Evolutionary conservation across 2,113 vertebrate genomes (phyloP).

Genomic region (Gnathonemus longibarbis): DNA sequence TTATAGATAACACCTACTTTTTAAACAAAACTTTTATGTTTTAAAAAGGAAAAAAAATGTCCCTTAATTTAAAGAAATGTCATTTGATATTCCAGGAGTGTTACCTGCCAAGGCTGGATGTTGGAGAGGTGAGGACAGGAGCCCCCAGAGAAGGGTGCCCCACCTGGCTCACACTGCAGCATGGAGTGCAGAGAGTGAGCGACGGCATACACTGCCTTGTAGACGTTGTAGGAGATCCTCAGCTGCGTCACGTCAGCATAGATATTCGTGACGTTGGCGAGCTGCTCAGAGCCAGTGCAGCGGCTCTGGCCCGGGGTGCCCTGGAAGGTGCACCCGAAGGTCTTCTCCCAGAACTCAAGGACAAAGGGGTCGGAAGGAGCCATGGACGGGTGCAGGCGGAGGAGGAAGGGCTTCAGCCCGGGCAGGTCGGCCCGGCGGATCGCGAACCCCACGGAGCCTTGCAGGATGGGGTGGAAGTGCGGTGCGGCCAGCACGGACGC

Average conservation of each 20-base stretch:
- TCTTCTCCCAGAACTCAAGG: constrained; percentile 59
- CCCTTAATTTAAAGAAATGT: neutral
- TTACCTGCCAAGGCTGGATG: constrained; percentile 62
- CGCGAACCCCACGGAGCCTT: constrained; percentile 65
- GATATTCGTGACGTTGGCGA: constrained; percentile 51
- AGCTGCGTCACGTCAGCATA: constrained; percentile 65
- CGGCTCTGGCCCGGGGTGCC: constrained; percentile 27
- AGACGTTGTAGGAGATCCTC: constrained; percentile 70
- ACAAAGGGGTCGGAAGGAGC: constrained; percentile 53
- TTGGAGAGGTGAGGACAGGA: constrained; percentile 46
- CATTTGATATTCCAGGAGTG: neutral
- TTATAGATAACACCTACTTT: neutral
- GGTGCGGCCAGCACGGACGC: constrained; percentile 57
- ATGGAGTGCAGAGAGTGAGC: constrained; percentile 53
- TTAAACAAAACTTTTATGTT: neutral
- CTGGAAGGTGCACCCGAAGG: constrained; percentile 60
- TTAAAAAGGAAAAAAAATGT: neutral
- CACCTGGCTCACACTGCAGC: constrained; percentile 49
- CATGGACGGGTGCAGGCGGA: constrained; percentile 50
- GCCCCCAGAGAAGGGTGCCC: constrained; percentile 41
- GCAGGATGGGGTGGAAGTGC: constrained; percentile 52
- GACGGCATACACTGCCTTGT: constrained; percentile 64
- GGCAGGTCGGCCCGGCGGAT: constrained; percentile 58
- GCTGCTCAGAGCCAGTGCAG: constrained; percentile 59
- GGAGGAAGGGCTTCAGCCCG: constrained; percentile 55